Evolutionary conservation across 2,113 vertebrate genomes (phyloP).

Genomic region (Platycercus adscitus): DNA sequence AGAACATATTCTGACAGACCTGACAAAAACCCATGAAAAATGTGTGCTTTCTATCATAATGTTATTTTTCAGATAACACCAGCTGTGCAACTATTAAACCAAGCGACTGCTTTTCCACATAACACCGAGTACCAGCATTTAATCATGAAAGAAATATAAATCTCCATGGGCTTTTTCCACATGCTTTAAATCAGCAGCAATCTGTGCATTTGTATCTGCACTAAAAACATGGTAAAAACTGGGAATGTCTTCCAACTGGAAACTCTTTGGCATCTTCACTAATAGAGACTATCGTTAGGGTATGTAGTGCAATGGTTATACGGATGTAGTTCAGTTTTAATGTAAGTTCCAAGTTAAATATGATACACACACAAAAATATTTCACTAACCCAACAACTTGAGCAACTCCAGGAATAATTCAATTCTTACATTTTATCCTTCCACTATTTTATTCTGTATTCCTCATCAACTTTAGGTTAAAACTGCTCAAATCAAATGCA

Average conservation of each 20-base stretch:
- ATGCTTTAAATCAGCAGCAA: constrained; percentile 79
- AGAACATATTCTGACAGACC: constrained; percentile 73
- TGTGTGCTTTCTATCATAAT: constrained; percentile 70
- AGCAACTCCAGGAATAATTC: neutral
- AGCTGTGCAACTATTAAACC: constrained; percentile 77
- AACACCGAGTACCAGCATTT: constrained; percentile 73
- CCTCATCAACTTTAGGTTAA: neutral
- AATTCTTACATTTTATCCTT: neutral
- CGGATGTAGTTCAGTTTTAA: neutral
- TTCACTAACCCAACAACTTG: neutral
- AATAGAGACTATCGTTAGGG: neutral
- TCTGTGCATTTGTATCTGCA: constrained; percentile 69
- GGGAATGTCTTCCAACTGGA: constrained; percentile 42
- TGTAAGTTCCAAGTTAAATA: constrained; percentile 24
- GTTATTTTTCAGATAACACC: constrained; percentile 78
- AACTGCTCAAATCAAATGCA: neutral
- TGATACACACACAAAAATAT: neutral
- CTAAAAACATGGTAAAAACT: constrained; percentile 41
- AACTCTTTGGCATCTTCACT: constrained; percentile 32
- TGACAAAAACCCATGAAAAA: constrained; percentile 76
- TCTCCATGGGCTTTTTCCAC: constrained; percentile 77
- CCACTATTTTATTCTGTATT: neutral
- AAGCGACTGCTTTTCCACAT: constrained; percentile 67
- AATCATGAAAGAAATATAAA: constrained; percentile 78
- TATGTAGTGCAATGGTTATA: neutral